Percentiles rank a stretch among this genome's conserved stretches.
phyloP scores from a whole-genome alignment of 2,888 invertebrate species.

The Hyles lineata region DNA sequence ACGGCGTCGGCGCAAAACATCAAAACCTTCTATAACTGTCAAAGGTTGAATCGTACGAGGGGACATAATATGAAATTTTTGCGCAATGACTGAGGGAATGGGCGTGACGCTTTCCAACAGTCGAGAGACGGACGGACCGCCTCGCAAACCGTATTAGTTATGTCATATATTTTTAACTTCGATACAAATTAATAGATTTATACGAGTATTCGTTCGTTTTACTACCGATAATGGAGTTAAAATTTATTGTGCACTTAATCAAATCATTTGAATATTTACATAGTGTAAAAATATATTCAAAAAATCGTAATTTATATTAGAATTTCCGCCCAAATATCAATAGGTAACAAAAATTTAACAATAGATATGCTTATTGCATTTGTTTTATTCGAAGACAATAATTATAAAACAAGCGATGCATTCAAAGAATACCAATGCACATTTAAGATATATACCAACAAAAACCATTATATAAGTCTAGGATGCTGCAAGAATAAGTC shows the following conservation, averaged over 20 bases:
- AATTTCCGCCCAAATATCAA: no score
- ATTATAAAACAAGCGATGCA: not conserved
- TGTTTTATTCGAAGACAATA: not conserved
- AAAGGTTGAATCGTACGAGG: constrained; percentile 67
- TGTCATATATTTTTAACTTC: constrained; percentile 23
- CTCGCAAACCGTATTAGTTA: not conserved
- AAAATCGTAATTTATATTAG: not conserved
- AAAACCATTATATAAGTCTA: constrained; percentile 14
- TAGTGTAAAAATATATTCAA: not conserved
- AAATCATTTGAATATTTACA: not conserved
- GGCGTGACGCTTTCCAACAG: constrained; percentile 48
- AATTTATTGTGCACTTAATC: not conserved
- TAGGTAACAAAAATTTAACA: not conserved
- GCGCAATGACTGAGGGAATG: constrained; percentile 50
- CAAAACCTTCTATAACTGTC: constrained; percentile 74
- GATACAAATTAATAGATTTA: constrained; percentile 6
- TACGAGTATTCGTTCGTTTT: not conserved
- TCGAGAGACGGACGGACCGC: not conserved
- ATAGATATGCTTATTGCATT: not conserved
- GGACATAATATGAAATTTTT: constrained; percentile 55
- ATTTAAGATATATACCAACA: not conserved
- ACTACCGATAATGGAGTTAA: not conserved
- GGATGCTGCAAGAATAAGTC: constrained; percentile 28
- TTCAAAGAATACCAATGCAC: not conserved
- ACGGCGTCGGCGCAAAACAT: constrained; percentile 73